Evolutionary conservation across 2,113 vertebrate species (phyloP).

Genomic region (Cryptomyrus ogoouensis): DNA sequence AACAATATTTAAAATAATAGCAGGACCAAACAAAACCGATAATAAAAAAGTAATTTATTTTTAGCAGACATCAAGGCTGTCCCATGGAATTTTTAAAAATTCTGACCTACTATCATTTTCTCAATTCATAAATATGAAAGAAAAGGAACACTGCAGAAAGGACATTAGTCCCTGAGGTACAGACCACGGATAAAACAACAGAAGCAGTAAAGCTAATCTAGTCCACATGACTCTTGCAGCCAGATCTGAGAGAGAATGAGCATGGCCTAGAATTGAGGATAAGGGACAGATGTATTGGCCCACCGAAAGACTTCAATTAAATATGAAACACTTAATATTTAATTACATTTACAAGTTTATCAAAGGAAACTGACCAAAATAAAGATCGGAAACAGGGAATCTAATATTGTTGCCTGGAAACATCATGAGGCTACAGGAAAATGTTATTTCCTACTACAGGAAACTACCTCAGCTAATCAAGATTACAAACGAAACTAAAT

Average conservation of each 20-base stretch:
- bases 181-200: background rate
- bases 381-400: background rate
- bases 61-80: background rate
- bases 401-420: background rate
- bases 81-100: background rate
- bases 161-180: background rate
- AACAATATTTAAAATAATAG: background rate
- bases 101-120: background rate
- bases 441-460: background rate
- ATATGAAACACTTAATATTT: constrained; percentile 1
- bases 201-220: background rate
- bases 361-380: background rate
- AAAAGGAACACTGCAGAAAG: background rate
- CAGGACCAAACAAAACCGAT: background rate
- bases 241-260: background rate
- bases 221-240: background rate
- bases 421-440: background rate
- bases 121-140: background rate
- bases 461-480: background rate
- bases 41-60: background rate
- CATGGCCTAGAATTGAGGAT: background rate
- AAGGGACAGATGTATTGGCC: background rate
- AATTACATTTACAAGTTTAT: constrained; percentile 5
- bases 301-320: background rate
- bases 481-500: background rate